These are phyloP conservation scores for Theristus sp. DNA, from an alignment of 2,888 invertebrate species.

Conservation along the genomic window DNA sequence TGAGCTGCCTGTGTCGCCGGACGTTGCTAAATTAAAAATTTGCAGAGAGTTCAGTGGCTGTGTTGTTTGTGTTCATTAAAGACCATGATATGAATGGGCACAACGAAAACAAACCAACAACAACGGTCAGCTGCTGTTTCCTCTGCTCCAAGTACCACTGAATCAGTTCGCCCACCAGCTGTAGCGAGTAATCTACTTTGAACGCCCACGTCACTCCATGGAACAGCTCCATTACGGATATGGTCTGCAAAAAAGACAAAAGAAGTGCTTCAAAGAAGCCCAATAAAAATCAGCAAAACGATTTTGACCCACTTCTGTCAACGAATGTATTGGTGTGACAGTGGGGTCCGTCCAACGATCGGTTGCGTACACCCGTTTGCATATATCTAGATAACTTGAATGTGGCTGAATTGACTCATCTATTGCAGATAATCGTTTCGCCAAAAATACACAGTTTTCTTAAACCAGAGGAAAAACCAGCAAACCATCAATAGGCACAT, in stretches of 20 bases:
- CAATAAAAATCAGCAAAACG: no score
- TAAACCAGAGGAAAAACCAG: no score
- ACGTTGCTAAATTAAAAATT: conserved; percentile 29
- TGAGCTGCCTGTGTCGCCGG: conserved; percentile 38
- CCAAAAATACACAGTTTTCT: no score
- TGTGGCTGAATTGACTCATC: no score
- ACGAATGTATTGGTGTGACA: not conserved
- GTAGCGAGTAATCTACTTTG: conserved; percentile 36
- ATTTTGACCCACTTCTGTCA: no score
- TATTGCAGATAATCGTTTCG: no score
- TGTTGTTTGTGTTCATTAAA: no score
- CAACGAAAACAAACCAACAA: not conserved
- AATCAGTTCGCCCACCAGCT: conserved; percentile 31
- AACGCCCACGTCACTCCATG: conserved; percentile 36
- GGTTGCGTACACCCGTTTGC: not conserved
- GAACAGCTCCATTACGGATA: conserved; percentile 35
- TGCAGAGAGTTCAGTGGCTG: no score
- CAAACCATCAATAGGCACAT: not conserved
- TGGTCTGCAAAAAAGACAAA: no score
- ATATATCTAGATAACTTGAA: not conserved
- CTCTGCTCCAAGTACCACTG: conserved; percentile 30
- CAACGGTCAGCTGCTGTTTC: conserved; percentile 11
- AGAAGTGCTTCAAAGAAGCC: no score
- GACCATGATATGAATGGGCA: no score
- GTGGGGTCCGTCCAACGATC: not conserved